Percentiles rank a stretch among this genome's conserved stretches.
Evolutionary conservation across 1,140 invertebrate genomes (phyloP).

Genomic region (Bradynema listronoti): DNA sequence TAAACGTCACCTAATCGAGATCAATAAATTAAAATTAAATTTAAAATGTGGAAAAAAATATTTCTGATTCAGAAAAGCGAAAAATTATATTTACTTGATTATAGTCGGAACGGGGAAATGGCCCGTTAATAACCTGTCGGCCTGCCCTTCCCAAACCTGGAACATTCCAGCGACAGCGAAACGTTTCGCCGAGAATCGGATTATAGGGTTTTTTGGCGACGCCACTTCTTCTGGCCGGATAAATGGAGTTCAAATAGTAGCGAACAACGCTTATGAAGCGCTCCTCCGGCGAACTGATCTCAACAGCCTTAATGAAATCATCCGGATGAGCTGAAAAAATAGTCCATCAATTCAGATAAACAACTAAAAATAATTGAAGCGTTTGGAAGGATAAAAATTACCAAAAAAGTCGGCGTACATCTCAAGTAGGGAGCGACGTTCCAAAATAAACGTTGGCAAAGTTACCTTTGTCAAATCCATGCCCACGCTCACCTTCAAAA

Average conservation of each 20-base stretch:
- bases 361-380: too few relatives aligned
- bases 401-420: slow-evolving; percentile 64
- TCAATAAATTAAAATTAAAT: neutral
- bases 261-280: slow-evolving; percentile 60
- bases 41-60: neutral
- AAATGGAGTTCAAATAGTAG: slow-evolving; percentile 62
- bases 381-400: too few relatives aligned
- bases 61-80: neutral
- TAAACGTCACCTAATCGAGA: slow-evolving; percentile 64
- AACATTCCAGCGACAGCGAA: slow-evolving; percentile 62
- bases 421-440: slow-evolving; percentile 63
- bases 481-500: slow-evolving; percentile 62
- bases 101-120: slow-evolving; percentile 53
- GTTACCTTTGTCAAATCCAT: slow-evolving; percentile 65
- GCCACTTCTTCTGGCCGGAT: slow-evolving; percentile 62
- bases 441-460: slow-evolving; percentile 63
- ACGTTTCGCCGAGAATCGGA: slow-evolving; percentile 64
- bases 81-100: slow-evolving; percentile 39
- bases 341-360: too few relatives aligned
- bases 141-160: slow-evolving; percentile 62
- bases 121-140: slow-evolving; percentile 61
- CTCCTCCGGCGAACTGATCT: slow-evolving; percentile 56
- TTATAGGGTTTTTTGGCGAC: slow-evolving; percentile 65
- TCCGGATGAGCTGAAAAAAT: slow-evolving; percentile 59
- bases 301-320: slow-evolving; percentile 43